A percentile compares a stretch with the other conserved stretches of the same genome.
phyloP scores from a whole-genome alignment of 2,888 invertebrate genomes.

The Fragum fragum region DNA sequence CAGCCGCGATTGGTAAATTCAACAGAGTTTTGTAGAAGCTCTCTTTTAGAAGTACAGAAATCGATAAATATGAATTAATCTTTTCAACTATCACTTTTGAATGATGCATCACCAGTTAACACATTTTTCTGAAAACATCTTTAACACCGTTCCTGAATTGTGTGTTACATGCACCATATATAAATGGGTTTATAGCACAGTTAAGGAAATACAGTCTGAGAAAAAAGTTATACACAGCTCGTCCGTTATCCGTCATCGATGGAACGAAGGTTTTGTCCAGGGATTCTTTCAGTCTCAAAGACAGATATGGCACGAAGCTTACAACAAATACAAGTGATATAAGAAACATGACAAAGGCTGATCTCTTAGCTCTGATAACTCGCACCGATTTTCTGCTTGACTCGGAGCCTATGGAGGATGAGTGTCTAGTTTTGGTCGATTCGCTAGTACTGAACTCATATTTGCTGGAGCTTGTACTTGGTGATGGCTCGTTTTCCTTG shows the following conservation, averaged over 20 bases:
- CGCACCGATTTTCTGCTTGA: background rate
- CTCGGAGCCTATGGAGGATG: background rate
- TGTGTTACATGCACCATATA: slow-evolving; percentile 73
- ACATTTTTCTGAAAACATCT: slow-evolving; percentile 18
- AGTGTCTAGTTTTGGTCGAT: background rate
- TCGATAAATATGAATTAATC: no score
- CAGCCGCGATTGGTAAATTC: no score
- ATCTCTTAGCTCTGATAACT: slow-evolving; percentile 14
- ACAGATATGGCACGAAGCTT: slow-evolving; percentile 67
- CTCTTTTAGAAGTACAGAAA: no score
- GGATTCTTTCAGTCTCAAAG: slow-evolving; percentile 55
- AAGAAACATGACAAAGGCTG: slow-evolving; percentile 71
- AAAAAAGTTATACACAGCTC: slow-evolving; percentile 66
- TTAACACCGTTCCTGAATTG: slow-evolving; percentile 62
- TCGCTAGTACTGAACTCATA: background rate
- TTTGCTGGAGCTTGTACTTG: background rate
- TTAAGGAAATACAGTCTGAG: slow-evolving; percentile 72
- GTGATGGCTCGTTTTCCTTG: background rate
- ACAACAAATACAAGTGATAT: slow-evolving; percentile 69
- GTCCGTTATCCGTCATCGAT: slow-evolving; percentile 53
- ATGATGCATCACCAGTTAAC: no score
- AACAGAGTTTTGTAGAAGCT: no score
- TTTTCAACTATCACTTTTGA: no score
- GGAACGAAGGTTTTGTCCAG: slow-evolving; percentile 54
- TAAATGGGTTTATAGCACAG: slow-evolving; percentile 75